A percentile compares a stretch with the other conserved stretches of the same genome.
phyloP scores from a whole-genome alignment of 2,888 invertebrate species.

The Tortricodes alternella region DNA sequence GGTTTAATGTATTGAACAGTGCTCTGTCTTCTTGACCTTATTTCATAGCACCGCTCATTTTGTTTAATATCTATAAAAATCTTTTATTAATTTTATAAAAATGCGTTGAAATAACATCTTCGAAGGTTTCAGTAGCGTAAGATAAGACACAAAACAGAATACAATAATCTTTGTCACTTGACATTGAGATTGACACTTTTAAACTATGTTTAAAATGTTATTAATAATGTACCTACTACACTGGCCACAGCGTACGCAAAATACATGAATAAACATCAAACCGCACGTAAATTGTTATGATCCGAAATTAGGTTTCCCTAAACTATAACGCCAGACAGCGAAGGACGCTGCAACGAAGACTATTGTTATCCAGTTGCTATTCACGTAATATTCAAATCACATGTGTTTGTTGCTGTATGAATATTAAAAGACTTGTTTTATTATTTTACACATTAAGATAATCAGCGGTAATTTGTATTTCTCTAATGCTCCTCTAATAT shows the following conservation, averaged over 20 bases:
- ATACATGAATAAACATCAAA: conserved; percentile 10
- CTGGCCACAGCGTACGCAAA: not conserved
- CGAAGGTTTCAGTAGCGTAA: too few species aligned
- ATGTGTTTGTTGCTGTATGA: conserved; percentile 8
- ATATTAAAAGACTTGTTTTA: not conserved
- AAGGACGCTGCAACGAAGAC: conserved; percentile 19
- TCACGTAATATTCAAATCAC: conserved; percentile 1
- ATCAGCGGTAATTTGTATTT: not conserved
- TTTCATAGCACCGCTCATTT: conserved; percentile 1
- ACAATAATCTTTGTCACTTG: not conserved
- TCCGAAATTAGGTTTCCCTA: conserved; percentile 21
- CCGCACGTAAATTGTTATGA: conserved; percentile 10
- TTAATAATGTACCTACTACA: not conserved
- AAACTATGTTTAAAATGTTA: too few species aligned
- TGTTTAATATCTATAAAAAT: not conserved
- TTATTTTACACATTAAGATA: conserved; percentile 2
- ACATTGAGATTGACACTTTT: not conserved
- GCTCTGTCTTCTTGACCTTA: conserved; percentile 13
- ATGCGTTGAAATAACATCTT: not conserved
- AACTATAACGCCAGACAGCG: conserved; percentile 18
- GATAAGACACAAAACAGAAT: too few species aligned
- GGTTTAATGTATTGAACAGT: conserved; percentile 24
- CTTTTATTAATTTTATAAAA: not conserved
- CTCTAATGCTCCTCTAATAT: too few species aligned
- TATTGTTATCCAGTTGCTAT: conserved; percentile 20